Base-by-base conservation (phyloP, 2,113 vertebrate genomes). In the Ploceus nigricollis region DNA sequence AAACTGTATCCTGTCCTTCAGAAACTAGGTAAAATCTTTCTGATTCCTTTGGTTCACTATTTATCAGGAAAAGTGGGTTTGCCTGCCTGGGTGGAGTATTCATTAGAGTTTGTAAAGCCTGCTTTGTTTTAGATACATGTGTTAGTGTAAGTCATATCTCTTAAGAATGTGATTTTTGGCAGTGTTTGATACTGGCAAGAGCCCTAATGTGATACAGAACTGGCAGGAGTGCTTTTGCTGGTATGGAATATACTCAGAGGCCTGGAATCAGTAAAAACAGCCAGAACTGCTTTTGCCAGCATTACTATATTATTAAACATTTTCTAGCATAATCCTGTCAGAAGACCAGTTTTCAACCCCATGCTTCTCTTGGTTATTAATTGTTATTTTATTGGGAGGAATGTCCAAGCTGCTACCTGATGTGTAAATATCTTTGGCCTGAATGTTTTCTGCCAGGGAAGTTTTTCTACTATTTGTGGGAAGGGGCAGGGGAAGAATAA, bases 101-200 rank as follows among this genome's bases (percentile, higher is more conserved):
- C 31, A 30, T 61, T 65, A 73, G 28, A 35, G 30, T 85, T 79
- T 91, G 51, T 64, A 93, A 93, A 82, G 57, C n/a, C 70, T 87
- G 57, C 19, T 92, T 84, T 89, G 73, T 83, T 64, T 75, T 69
- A 91, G 77, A 65, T 91, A 84, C 1, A 12, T 89, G 37, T 65
- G 28, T 82, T 82, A 53, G 45, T 50, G 12, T 94, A 95, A 81
- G 65, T 64, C 61, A 66, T 72, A 61, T 91, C 69, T 72, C 78
- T 72, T 68, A 87, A 39, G 78, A 92, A 82, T 87, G 83, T 96
- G 91, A 65, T 90, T 89, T 94, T 87, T 97, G 85, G 86, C 30
- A 0, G 39, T 2, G 7, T 79, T 87, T 71, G 28, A 57, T 72
- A 44, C 20, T 91, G 87, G 70, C 73, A 79, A 72, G 16, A 93